Evolutionary conservation across 2,797 vertebrate genomes (phyloP).

Genomic region (Ispidina picta): DNA sequence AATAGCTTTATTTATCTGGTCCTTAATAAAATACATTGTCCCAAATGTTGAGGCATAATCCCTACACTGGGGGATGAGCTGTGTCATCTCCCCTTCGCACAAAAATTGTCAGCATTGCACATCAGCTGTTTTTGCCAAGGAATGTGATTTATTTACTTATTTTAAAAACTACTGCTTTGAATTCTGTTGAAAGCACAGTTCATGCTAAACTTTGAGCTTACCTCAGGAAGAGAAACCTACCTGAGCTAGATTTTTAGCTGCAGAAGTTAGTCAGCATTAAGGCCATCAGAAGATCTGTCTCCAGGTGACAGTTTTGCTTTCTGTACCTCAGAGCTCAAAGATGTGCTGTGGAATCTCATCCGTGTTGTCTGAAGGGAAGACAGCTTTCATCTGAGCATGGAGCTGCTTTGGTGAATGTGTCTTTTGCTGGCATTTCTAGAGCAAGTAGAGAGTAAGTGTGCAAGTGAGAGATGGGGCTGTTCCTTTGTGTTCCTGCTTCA

Average conservation of each 20-base stretch:
- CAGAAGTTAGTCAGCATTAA: background rate
- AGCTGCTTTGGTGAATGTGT: background rate
- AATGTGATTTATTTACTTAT: background rate
- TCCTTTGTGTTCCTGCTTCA: background rate
- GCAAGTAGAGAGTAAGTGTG: background rate
- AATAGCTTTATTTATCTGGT: background rate
- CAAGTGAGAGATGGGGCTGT: background rate
- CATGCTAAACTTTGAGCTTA: background rate
- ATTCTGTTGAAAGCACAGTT: background rate
- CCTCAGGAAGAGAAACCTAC: background rate
- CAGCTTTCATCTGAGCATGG: background rate
- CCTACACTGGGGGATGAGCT: background rate
- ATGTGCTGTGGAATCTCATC: conserved; percentile 1
- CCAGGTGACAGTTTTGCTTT: background rate
- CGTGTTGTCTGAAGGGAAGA: background rate
- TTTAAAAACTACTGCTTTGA: background rate
- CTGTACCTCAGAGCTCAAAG: background rate
- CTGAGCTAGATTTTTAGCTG: background rate
- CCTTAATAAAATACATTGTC: background rate
- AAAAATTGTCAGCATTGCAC: background rate
- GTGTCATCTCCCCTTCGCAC: background rate
- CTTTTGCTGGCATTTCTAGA: background rate
- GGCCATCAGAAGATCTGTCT: conserved; percentile 4
- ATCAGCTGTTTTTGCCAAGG: background rate
- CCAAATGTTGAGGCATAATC: background rate